Evolutionary conservation across 2,888 invertebrate genomes (phyloP), one percentile per base, ranked within the genome.

Genomic region (Tanaodytes sp.): DNA sequence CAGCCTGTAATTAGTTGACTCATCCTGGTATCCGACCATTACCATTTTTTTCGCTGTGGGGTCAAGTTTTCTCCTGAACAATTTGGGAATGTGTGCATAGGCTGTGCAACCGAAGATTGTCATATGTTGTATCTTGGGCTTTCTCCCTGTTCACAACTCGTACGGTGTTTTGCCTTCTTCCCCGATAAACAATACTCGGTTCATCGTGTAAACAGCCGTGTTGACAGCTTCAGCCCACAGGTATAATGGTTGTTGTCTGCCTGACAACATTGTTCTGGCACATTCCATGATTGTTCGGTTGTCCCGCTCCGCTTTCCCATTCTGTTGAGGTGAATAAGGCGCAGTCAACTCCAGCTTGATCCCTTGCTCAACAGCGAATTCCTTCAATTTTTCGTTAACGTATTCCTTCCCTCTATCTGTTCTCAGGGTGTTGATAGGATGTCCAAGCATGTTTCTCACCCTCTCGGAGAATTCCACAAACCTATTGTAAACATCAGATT

Each of bases 11-110:
- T 68, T 70, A 4, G 37, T 15, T 0, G 68, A 43, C 1, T 70
- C 37, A 1, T 11, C 57, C 11, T 65, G 59, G 36, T 76, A 74
- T 0, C 74, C 74, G 2, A 75, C 66, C 23, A 77, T 36, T 0
- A 71, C 15, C 16, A 71, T 31, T 27, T 73, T 76, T 30, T 64
- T 63, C 1, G 71, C 58, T 31, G 72, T 74, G 1, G 51, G 27
- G 23, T 77, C 76, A 1, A 73, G 46, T 20, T 75, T 76, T 12
- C 31, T 58, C n/a, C 64, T 43, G 9, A 66, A 55, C 43, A 64
- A 67, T 16, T 74, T 66, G 2, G 72, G 73, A 0, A 72, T 45
- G 30, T 70, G 65, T 6, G 40, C 33, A 31, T 64, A 74, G 0
- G 72, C 71, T 6, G 8, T 37, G n/a, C 68, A 33, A 15, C 75